Evolutionary conservation across 2,113 vertebrate genomes (phyloP).

Genomic region (Podarcis muralis): DNA sequence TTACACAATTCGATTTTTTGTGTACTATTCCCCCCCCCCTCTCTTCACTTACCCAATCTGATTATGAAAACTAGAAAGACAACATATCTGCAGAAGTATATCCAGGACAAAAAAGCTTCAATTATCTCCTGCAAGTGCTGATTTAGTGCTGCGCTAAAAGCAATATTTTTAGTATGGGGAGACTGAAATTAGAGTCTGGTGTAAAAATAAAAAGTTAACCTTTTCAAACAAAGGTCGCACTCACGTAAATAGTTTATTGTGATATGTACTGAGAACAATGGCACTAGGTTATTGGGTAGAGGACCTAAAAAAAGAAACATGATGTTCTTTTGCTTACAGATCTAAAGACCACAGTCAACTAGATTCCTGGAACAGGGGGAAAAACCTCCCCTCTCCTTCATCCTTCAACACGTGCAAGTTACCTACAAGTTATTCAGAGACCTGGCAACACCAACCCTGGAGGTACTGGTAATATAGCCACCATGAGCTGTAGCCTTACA

Average conservation of each 20-base stretch:
- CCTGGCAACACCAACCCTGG: too few species aligned
- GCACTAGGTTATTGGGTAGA: not conserved
- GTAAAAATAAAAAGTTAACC: not conserved
- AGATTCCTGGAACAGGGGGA: not conserved
- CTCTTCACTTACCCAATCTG: not conserved
- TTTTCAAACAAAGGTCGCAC: constrained; percentile 20
- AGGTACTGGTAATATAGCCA: too few species aligned
- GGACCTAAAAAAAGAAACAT: not conserved
- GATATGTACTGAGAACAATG: constrained; percentile 1
- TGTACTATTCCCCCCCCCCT: not conserved
- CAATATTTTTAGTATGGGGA: constrained; percentile 16
- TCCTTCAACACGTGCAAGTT: not conserved
- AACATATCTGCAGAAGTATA: not conserved
- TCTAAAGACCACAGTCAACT: not conserved
- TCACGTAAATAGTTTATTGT: not conserved
- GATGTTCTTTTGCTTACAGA: not conserved
- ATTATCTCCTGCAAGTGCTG: constrained; percentile 15
- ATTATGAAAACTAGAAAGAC: constrained; percentile 16
- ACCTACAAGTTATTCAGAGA: not conserved
- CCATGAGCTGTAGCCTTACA: too few species aligned
- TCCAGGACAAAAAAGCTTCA: constrained; percentile 19
- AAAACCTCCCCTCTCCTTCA: not conserved
- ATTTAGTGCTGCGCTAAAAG: constrained; percentile 13
- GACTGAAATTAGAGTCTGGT: constrained; percentile 11
- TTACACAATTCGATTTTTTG: not conserved